Base-by-base conservation (phyloP, 2,113 vertebrate species). In the Choloepus hoffmanni region DNA sequence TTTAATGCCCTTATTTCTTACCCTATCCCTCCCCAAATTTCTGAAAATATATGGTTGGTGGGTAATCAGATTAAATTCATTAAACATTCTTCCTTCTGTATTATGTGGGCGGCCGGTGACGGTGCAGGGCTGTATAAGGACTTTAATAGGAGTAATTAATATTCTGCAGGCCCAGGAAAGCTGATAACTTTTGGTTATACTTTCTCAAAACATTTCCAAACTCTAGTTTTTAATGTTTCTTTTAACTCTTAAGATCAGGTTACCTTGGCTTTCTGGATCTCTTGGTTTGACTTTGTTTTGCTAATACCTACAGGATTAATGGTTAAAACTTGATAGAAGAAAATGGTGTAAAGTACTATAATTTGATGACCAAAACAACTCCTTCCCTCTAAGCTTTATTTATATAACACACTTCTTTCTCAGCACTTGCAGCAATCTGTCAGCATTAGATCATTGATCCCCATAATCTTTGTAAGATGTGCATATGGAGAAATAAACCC, bases 171-270 rank as follows among this genome's bases (percentile, higher is more conserved):
- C 36, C 36, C 43, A 86, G 45, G 40, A 89, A 91, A 91, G 24
- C 18, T 92, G 72, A 14, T 92, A 79, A 88, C 23, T 93, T 84
- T 89, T 78, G 67, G 36, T 85, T 93, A 58, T 77, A 58, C 26
- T 88, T 96, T 53, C 70, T 95, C 63, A 70, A 96, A 67, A 63
- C 33, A 81, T 96, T 48, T 94, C 48, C 76, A 50, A 95, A 84
- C 81, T 58, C 53, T 92, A 72, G 30, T 77, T 87, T 90, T 94
- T 93, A 70, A 50, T 3, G 33, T 95, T 91, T 95, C 40, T 94
- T 97, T 84, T 81, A 93, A 92, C n/a, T 95, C 45, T 87, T 81
- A 95, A 87, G 13, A 92, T 96, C 82, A 95, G 26, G 90, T 95
- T 97, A 84, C 62, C 13, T 74, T 68, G 30, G 19, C 70, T 55